phyloP scores from a whole-genome alignment of 2,888 invertebrate genomes.

The Operophtera brumata region DNA sequence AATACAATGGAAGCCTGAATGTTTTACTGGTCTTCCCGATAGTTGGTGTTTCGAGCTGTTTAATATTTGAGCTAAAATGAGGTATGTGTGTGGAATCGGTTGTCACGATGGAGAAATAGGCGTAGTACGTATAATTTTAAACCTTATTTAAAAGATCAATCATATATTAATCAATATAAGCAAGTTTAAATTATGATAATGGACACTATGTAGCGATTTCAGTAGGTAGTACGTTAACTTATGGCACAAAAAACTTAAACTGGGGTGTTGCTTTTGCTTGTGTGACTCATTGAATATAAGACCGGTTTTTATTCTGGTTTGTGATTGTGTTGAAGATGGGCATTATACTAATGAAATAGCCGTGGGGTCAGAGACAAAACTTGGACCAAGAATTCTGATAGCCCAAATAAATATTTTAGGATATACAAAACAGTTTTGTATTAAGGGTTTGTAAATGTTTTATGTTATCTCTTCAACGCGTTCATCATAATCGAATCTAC shows the following conservation, averaged over 20 bases:
- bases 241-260: slow-evolving; percentile 27
- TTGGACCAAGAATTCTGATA: slow-evolving; percentile 30
- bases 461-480: slow-evolving; percentile 28
- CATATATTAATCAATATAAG: slow-evolving; percentile 1
- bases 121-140: neutral
- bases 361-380: slow-evolving; percentile 42
- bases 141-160: neutral
- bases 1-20: slow-evolving; percentile 60
- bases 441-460: slow-evolving; percentile 38
- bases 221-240: slow-evolving; percentile 6
- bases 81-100: neutral
- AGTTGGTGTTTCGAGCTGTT: slow-evolving; percentile 38
- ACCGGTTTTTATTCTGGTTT: slow-evolving; percentile 60
- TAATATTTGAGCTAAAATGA: slow-evolving; percentile 23
- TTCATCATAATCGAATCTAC: slow-evolving; percentile 28
- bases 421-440: neutral
- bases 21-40: slow-evolving; percentile 56
- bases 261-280: slow-evolving; percentile 38
- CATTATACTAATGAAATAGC: slow-evolving; percentile 49
- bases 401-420: slow-evolving; percentile 11
- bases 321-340: slow-evolving; percentile 54
- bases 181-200: slow-evolving; percentile 4
- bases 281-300: slow-evolving; percentile 48
- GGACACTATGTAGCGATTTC: neutral
- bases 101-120: neutral